Evolutionary conservation across 1,140 invertebrate species (phyloP).

Genomic region (Sarcophaga bullata): DNA sequence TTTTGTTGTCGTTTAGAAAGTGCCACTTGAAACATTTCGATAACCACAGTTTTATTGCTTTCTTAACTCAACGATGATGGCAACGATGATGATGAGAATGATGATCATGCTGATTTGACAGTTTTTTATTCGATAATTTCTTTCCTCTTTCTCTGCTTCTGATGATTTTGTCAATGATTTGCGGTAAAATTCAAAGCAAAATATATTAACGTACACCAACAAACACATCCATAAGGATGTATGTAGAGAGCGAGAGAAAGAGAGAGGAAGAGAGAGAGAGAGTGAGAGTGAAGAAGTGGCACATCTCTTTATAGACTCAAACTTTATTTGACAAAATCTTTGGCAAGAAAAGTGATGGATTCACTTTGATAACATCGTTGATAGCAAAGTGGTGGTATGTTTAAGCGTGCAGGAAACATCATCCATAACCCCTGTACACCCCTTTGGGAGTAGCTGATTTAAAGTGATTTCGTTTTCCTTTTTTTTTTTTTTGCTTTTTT

Average conservation of each 20-base stretch:
- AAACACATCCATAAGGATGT: background rate
- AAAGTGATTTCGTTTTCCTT: too few species aligned
- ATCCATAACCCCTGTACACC: background rate
- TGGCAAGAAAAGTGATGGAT: constrained; percentile 34
- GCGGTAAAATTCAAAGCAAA: constrained; percentile 29
- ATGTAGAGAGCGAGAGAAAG: background rate
- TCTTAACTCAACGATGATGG: background rate
- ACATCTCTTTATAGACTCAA: background rate
- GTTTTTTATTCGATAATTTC: constrained; percentile 5
- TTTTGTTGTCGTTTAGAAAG: background rate
- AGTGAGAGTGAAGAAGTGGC: background rate
- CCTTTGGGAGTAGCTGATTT: background rate
- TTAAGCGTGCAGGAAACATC: background rate
- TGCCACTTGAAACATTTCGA: background rate
- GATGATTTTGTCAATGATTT: constrained; percentile 28
- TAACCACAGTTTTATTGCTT: constrained; percentile 14
- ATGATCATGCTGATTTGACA: constrained; percentile 40
- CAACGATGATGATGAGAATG: too few species aligned
- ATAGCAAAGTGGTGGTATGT: background rate
- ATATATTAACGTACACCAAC: background rate
- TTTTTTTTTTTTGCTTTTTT: background rate
- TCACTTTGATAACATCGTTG: constrained; percentile 7
- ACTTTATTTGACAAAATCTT: constrained; percentile 21
- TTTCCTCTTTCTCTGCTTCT: background rate
- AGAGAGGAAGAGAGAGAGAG: too few species aligned